These are phyloP conservation scores for Sakesphorus luctuosus DNA, from an alignment of 2,113 vertebrate species.

Conservation along the genomic window DNA sequence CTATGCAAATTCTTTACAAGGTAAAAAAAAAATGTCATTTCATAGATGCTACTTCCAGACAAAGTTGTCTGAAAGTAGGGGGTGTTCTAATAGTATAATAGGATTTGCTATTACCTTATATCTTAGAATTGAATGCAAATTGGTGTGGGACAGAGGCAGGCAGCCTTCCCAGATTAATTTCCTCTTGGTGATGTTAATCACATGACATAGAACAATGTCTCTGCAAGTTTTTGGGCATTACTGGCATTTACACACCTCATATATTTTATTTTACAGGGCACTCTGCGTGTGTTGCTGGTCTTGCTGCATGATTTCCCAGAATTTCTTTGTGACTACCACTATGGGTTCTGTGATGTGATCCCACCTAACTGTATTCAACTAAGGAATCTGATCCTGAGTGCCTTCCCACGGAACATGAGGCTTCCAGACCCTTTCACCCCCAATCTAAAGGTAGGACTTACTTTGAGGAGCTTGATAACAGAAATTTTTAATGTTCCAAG, in stretches of 20 bases:
- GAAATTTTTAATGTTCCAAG: neutral
- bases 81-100: neutral
- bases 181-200: neutral
- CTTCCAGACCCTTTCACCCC: constrained; percentile 99
- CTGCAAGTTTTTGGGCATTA: neutral
- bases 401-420: constrained; percentile 99
- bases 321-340: constrained; percentile 99
- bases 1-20: constrained; percentile 99
- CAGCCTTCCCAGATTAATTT: neutral
- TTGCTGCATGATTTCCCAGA: constrained; percentile 98
- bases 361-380: constrained; percentile 99
- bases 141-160: neutral
- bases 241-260: neutral
- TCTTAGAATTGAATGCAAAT: neutral
- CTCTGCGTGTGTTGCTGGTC: constrained; percentile 94
- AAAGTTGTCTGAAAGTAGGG: neutral
- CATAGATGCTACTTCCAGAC: neutral
- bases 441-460: constrained; percentile 90
- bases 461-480: neutral
- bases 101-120: neutral
- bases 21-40: constrained; percentile 75
- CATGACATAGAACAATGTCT: neutral
- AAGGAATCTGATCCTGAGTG: constrained; percentile 98
- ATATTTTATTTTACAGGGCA: constrained; percentile 81
- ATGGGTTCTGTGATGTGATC: constrained; percentile 98